Conservation (phyloP, 1,140 invertebrate genomes). For the Nasonia vitripennis region DNA sequence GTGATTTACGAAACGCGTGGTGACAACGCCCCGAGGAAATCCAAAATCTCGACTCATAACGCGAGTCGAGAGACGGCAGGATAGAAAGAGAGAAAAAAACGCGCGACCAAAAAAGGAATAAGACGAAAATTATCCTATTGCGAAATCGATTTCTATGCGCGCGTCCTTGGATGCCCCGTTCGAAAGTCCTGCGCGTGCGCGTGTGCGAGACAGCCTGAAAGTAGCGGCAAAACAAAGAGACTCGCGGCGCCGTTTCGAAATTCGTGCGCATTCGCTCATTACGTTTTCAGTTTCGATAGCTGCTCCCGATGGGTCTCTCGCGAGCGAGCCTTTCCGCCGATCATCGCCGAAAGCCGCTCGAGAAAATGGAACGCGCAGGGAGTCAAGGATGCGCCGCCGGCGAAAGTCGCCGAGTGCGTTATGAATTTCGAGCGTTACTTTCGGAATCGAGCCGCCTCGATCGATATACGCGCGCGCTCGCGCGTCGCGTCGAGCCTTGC, state of each 20-base stretch:
- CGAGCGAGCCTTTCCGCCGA: neutral
- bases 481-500: too few species aligned
- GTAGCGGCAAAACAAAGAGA: slow-evolving; percentile 26
- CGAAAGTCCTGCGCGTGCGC: neutral
- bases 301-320: neutral
- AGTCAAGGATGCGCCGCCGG: slow-evolving; percentile 13
- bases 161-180: slow-evolving; percentile 32
- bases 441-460: neutral
- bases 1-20: neutral
- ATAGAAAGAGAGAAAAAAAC: neutral
- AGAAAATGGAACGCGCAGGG: slow-evolving; percentile 10
- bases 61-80: neutral
- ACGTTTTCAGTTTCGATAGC: slow-evolving; percentile 12
- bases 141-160: slow-evolving; percentile 37
- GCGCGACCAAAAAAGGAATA: neutral
- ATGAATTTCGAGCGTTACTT: too few species aligned
- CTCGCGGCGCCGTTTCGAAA: slow-evolving; percentile 16
- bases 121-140: slow-evolving; percentile 22
- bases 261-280: slow-evolving; percentile 16
- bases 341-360: slow-evolving; percentile 4
- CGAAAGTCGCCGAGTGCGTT: slow-evolving; percentile 1
- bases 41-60: neutral
- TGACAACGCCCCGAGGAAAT: slow-evolving; percentile 21
- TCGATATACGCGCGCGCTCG: neutral
- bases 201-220: slow-evolving; percentile 1